Conservation (phyloP, 1,140 invertebrate genomes). For the Drosophila simulans region DNA sequence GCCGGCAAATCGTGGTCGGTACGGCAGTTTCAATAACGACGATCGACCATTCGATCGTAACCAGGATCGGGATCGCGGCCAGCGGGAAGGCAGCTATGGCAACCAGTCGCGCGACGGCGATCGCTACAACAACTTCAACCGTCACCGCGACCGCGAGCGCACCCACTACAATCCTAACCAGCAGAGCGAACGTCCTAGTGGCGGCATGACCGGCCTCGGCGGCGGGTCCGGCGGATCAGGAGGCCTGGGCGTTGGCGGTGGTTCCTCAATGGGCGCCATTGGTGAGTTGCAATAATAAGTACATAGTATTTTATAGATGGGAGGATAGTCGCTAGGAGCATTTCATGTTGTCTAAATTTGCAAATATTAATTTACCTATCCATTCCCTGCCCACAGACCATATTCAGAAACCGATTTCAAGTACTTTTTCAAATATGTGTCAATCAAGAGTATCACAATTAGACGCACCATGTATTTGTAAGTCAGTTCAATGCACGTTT, state of each 20-base stretch:
- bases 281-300: constrained; percentile 29
- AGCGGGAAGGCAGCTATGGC: constrained; percentile 80
- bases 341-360: too few species aligned
- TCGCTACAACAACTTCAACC: constrained; percentile 80
- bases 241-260: constrained; percentile 20
- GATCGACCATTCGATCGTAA: constrained; percentile 74
- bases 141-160: constrained; percentile 83
- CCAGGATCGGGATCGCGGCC: constrained; percentile 73
- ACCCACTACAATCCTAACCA: constrained; percentile 77
- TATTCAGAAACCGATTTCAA: too few species aligned
- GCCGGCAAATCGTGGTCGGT: constrained; percentile 80
- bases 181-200: constrained; percentile 71
- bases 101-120: constrained; percentile 84
- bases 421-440: too few species aligned
- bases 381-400: too few species aligned
- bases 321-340: too few species aligned
- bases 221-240: constrained; percentile 20
- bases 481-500: too few species aligned
- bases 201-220: constrained; percentile 25
- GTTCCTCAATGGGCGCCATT: constrained; percentile 55
- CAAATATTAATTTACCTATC: too few species aligned
- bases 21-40: constrained; percentile 83
- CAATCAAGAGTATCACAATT: too few species aligned
- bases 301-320: too few species aligned
- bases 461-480: too few species aligned